Conservation (phyloP, 2,888 invertebrate species). For the Hypselothyrea guttata region DNA sequence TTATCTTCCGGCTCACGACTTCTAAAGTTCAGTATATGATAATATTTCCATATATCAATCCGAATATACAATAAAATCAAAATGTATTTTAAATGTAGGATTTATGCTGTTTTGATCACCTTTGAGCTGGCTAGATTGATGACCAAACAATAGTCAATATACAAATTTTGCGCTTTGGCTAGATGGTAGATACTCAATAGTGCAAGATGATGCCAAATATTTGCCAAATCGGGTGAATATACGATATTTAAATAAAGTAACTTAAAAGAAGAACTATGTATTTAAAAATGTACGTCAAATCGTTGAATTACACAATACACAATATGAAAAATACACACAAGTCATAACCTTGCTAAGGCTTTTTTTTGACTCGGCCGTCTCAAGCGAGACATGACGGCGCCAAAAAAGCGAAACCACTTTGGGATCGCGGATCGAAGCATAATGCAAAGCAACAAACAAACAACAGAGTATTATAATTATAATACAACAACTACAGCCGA, state of each 20-base stretch:
- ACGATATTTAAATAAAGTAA: conserved; percentile 15
- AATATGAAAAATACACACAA: conserved; percentile 24
- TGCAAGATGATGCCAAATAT: conserved; percentile 30
- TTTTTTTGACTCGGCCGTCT: conserved; percentile 38
- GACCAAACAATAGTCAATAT: conserved; percentile 26
- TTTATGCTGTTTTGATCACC: too few relatives aligned
- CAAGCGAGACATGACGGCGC: conserved; percentile 59
- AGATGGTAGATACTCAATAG: background rate
- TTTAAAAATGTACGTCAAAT: conserved; percentile 21
- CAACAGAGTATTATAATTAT: background rate
- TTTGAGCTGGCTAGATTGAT: background rate
- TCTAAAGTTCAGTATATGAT: background rate
- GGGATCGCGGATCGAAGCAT: background rate
- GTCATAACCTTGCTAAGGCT: conserved; percentile 36
- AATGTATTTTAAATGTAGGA: too few relatives aligned
- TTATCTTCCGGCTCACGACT: too few relatives aligned
- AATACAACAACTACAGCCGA: conserved; percentile 23
- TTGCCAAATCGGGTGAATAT: conserved; percentile 19
- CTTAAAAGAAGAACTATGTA: conserved; percentile 3
- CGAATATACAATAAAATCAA: too few relatives aligned
- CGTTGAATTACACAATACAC: conserved; percentile 20
- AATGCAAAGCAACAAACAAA: conserved; percentile 19
- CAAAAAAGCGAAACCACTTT: conserved; percentile 8
- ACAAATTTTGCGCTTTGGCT: conserved; percentile 13
- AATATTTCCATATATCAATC: too few relatives aligned